Base-by-base conservation (phyloP, 2,888 invertebrate genomes). In the Hirtodrosophila histrioides region DNA sequence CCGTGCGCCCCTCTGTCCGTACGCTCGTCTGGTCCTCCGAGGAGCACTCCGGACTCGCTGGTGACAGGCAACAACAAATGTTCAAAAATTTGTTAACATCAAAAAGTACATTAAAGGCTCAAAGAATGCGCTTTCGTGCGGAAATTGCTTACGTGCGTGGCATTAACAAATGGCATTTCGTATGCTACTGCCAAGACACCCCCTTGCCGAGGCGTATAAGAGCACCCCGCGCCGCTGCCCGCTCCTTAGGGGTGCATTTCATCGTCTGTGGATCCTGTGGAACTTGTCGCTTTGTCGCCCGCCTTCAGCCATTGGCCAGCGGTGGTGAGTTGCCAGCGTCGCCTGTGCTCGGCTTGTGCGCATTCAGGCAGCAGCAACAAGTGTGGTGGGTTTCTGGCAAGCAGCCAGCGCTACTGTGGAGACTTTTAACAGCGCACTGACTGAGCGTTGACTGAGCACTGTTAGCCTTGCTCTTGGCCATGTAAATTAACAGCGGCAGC, bases 101-200 rank as follows among this genome's bases (percentile, higher is more conserved):
- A 84, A 87, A 84, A 84, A 84, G 86, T 84, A 84, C 84, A 84
- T 84, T 84, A 84, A 84, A 84, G 84, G 84, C 84, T 84, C 88
- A 84, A 79, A 75, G 84, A 84, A 84, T 84, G 84, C 88, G 84
- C 86, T 87, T 84, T 84, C 84, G 84, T 84, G 88, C 88, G 84
- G 88, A 84, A 84, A 84, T 84, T 84, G 84, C 84, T 87, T 84
- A 87, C 84, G 84, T 84, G 84, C 86, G 88, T 77, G 86, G 84
- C 88, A 87, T 84, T 87, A 85, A 78, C 86, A 85, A 84, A 85
- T 85, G 76, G 57, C 81, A 76, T 61, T 62, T 37, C 35, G 63
- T 51, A 50, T 41, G 39, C 51, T 31, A 54, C 29, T 9, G 44
- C 37, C 43, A 39, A 40, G n/a, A 51, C 12, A 49, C 12, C 3